Evolutionary conservation across 2,888 invertebrate species (phyloP), one percentile per base, ranked within the genome.

Genomic region (Xylophagus ater): DNA sequence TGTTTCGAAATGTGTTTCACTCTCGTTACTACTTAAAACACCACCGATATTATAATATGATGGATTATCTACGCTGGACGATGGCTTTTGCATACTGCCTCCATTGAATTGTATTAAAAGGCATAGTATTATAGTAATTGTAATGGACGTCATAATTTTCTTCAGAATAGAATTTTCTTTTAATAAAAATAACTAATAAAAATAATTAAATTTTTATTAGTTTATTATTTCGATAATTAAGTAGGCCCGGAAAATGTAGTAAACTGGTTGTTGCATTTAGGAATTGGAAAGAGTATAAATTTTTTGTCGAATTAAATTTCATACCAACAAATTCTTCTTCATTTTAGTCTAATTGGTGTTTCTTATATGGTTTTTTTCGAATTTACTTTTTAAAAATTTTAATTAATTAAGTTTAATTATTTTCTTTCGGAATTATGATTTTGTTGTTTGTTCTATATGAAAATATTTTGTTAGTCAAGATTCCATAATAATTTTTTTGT

Each of bases 1-100:
- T 53, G 83, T 76, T 54, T 79, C 78, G 62, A 92, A 92, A 65
- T 83, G 78, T 9, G 69, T 68, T 55, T 83, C 78, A 47, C 87
- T 87, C 31, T 81, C 78, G 50, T 80, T 80, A 62, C 80, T 83
- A 44, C 87, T 87, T 15, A 93, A 73, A 2, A 93, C 90, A n/a
- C 90, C 92, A 14, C 92, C 92, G 43, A 93, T 88, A 56, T 87
- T 88, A 64, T 83, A 90, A 50, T 75, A 75, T 10, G 73, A 72
- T 17, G 79, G 80, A 61, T 81, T 81, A 40, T 73, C 62, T 21
- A 56, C 53, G 40, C 52, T 56, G 9, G 41, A 38, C 10, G 46
- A 42, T 34, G 39, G 36, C 34, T 47, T 47, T 24, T 47, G 47
- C 19, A 44, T 28, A 19, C 20, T 41, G 25, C 38, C 45, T 19